phyloP scores from a whole-genome alignment of 1,140 invertebrate genomes.

The Leptinotarsa undecemlineata region DNA sequence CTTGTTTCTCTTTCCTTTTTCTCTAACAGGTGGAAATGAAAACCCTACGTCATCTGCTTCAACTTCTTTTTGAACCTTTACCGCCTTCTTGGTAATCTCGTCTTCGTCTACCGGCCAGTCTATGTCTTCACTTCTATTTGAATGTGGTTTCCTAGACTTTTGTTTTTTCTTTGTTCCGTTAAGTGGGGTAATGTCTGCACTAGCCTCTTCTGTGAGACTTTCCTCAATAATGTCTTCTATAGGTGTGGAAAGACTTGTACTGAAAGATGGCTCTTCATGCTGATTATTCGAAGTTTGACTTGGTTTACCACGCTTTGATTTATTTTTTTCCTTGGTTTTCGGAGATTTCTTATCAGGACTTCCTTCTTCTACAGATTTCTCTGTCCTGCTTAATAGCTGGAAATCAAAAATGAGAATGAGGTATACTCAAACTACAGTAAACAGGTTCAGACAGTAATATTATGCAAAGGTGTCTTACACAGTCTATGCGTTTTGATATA shows the following conservation, averaged over 20 bases:
- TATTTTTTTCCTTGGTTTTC: not conserved
- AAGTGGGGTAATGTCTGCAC: not conserved
- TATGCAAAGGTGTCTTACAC: constrained; percentile 6
- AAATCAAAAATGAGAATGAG: not conserved
- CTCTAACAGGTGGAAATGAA: constrained; percentile 38
- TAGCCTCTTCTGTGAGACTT: constrained; percentile 40
- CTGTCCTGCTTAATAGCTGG: not conserved
- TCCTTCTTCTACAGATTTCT: constrained; percentile 9
- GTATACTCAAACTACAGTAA: not conserved
- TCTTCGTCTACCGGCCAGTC: constrained; percentile 18
- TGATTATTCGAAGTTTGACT: constrained; percentile 26
- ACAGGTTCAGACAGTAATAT: not conserved
- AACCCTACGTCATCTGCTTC: constrained; percentile 28
- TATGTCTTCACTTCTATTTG: constrained; percentile 14
- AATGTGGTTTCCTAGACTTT: constrained; percentile 21
- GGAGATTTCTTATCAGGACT: not conserved
- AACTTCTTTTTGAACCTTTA: constrained; percentile 15
- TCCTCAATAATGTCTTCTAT: constrained; percentile 45
- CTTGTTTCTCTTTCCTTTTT: constrained; percentile 34
- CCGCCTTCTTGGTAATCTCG: constrained; percentile 12
- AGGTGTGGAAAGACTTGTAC: constrained; percentile 39
- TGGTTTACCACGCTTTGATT: constrained; percentile 7
- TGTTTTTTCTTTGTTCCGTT: constrained; percentile 19
- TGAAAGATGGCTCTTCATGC: constrained; percentile 39
- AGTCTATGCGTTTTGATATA: constrained; percentile 8